Evolutionary conservation across 2,888 invertebrate species (phyloP).

Genomic region (Epirrita christyi): DNA sequence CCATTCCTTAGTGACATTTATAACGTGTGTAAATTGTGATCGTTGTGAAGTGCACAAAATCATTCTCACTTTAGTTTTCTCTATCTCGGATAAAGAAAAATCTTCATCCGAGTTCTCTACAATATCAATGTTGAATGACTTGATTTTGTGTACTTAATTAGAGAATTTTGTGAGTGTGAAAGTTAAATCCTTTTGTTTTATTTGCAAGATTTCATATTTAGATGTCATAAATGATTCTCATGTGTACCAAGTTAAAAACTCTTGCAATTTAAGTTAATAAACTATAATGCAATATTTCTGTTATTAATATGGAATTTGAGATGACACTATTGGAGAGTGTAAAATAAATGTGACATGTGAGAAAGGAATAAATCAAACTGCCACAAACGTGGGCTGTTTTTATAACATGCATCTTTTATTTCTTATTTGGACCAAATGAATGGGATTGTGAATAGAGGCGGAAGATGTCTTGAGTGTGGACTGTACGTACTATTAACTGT

Average conservation of each 20-base stretch:
- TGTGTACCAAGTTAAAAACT: neutral
- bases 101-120: too few relatives aligned
- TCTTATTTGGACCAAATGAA: too few relatives aligned
- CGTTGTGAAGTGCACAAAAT: slow-evolving; percentile 66
- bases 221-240: neutral
- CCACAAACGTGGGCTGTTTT: slow-evolving; percentile 78
- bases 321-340: slow-evolving; percentile 57
- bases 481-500: too few relatives aligned
- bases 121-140: neutral
- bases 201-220: slow-evolving; percentile 1
- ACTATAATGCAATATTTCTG: slow-evolving; percentile 30
- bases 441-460: too few relatives aligned
- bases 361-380: slow-evolving; percentile 77
- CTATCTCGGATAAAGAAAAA: slow-evolving; percentile 7
- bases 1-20: slow-evolving; percentile 54
- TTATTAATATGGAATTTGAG: slow-evolving; percentile 13
- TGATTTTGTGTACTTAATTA: slow-evolving; percentile 10
- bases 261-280: too few relatives aligned
- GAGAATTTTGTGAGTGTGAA: neutral
- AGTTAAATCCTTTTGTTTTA: neutral
- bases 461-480: too few relatives aligned
- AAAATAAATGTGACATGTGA: slow-evolving; percentile 63
- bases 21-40: slow-evolving; percentile 38
- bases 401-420: slow-evolving; percentile 51
- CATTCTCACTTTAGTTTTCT: slow-evolving; percentile 36